Percentiles rank a stretch among this genome's conserved stretches.
Evolutionary conservation across 1,140 invertebrate genomes (phyloP).

Genomic region (Meloidogyne hapla): DNA sequence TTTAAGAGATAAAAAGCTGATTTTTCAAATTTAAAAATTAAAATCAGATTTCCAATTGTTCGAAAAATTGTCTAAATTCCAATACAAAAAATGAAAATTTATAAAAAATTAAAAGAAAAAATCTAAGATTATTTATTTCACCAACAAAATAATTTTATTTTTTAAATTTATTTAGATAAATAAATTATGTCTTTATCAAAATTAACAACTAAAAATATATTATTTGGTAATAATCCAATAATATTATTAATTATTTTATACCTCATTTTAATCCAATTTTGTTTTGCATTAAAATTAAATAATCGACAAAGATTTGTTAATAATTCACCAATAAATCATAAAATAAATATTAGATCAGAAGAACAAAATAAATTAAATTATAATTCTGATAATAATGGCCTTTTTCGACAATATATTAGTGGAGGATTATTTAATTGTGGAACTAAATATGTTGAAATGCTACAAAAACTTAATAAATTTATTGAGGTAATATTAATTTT

Average conservation of each 20-base stretch:
- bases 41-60: no score
- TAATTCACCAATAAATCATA: not conserved
- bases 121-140: no score
- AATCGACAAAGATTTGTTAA: not conserved
- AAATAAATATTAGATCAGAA: not conserved
- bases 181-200: no score
- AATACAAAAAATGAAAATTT: no score
- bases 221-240: no score
- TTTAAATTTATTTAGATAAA: no score
- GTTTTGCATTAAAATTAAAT: not conserved
- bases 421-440: not conserved
- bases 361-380: not conserved
- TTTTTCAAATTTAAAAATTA: no score
- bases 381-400: not conserved
- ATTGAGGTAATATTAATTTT: not conserved
- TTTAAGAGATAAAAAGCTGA: no score
- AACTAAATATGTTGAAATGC: not conserved
- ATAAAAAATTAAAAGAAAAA: no score
- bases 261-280: constrained; percentile 1
- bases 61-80: no score
- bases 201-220: no score
- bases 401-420: not conserved
- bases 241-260: not conserved
- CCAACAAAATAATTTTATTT: no score
- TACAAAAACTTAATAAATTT: constrained; percentile 7